These are phyloP conservation scores for Pogonomyrmex barbatus DNA, from an alignment of 1,140 invertebrate genomes.

Conservation along the genomic window DNA sequence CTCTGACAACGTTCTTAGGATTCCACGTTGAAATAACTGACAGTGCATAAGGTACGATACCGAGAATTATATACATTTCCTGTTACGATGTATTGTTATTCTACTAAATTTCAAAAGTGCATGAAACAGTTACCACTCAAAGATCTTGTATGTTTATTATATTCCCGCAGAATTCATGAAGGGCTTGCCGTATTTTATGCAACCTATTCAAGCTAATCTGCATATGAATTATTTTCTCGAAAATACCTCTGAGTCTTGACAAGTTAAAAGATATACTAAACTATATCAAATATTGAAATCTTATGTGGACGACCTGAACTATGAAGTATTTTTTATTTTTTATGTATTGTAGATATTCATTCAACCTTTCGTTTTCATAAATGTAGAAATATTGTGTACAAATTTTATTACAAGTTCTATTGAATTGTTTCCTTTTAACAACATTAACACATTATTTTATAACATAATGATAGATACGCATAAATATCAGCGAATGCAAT, in stretches of 20 bases:
- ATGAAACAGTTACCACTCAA: conserved; percentile 51
- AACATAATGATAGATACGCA: background rate
- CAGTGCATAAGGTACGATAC: conserved; percentile 40
- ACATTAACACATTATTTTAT: background rate
- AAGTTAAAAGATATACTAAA: conserved; percentile 17
- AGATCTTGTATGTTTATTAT: conserved; percentile 61
- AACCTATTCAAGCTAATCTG: conserved; percentile 45
- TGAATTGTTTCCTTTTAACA: background rate
- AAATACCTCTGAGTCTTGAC: conserved; percentile 10
- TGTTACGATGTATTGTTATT: conserved; percentile 22
- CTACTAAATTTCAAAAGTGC: conserved; percentile 59
- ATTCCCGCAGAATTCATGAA: conserved; percentile 33
- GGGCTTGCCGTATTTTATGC: conserved; percentile 37
- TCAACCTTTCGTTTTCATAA: background rate
- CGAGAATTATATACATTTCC: conserved; percentile 46
- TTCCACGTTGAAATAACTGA: conserved; percentile 56
- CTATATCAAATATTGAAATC: conserved; percentile 1
- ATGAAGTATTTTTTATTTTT: background rate
- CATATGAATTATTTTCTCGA: conserved; percentile 62
- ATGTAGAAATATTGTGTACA: background rate
- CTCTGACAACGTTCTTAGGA: conserved; percentile 53
- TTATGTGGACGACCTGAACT: background rate
- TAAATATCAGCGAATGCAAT: background rate
- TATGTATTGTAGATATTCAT: background rate
- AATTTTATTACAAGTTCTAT: conserved; percentile 2